Conservation (phyloP, 2,113 vertebrate genomes). For the Aythya baeri region DNA sequence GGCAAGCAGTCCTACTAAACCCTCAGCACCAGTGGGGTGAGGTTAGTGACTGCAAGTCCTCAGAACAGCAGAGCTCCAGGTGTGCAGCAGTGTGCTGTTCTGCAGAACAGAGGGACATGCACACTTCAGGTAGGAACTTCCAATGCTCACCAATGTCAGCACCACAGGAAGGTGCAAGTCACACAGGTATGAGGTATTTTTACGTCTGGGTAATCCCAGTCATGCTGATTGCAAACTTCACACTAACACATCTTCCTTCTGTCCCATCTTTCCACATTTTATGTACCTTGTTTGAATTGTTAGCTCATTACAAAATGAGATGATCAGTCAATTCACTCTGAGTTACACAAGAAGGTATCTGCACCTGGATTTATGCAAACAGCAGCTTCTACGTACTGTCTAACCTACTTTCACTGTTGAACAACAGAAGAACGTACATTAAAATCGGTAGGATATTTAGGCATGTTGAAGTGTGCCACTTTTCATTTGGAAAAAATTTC, state of each 20-base stretch:
- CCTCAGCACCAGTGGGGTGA: neutral
- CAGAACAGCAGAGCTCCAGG: neutral
- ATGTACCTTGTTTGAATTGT: neutral
- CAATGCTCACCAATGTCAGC: neutral
- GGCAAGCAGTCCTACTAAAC: neutral
- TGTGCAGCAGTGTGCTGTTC: neutral
- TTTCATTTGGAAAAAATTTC: neutral
- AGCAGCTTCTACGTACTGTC: neutral
- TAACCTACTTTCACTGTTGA: neutral
- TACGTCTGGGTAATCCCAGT: neutral
- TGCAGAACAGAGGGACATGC: neutral
- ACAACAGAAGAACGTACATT: neutral
- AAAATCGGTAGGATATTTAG: neutral
- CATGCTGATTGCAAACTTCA: neutral
- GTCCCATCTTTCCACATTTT: neutral
- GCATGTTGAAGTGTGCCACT: neutral
- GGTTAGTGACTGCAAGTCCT: neutral
- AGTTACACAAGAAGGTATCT: neutral
- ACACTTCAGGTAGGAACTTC: neutral
- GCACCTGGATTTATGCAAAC: neutral
- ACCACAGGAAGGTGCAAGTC: neutral
- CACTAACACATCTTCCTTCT: neutral
- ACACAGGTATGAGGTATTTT: neutral
- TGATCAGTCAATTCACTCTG: neutral
- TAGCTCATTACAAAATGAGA: neutral